Evolutionary conservation across 2,797 vertebrate genomes (phyloP).

Genomic region (Bucorvus abyssinicus): DNA sequence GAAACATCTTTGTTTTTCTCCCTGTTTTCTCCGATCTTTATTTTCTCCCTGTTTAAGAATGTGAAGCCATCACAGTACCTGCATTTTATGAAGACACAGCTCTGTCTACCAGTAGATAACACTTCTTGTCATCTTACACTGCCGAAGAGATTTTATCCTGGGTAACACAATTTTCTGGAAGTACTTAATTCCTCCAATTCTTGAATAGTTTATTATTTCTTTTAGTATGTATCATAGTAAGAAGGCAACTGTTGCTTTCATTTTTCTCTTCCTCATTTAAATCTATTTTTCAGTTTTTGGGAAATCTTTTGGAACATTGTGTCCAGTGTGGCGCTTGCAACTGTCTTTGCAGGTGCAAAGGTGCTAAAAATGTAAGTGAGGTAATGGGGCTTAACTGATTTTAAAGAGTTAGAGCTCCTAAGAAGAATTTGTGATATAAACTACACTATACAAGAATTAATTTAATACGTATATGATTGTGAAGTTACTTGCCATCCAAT

Average conservation of each 20-base stretch:
- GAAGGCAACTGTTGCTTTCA: neutral
- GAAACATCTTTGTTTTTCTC: neutral
- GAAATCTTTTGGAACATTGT: neutral
- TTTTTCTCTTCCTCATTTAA: neutral
- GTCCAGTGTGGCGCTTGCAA: neutral
- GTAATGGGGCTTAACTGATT: neutral
- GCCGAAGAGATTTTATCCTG: neutral
- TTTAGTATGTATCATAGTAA: neutral
- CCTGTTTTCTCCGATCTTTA: neutral
- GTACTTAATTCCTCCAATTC: neutral
- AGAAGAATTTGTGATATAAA: neutral
- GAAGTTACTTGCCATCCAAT: neutral
- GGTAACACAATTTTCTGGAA: neutral
- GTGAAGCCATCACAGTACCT: neutral
- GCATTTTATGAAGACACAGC: neutral
- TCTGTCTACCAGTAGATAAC: neutral
- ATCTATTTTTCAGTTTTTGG: neutral
- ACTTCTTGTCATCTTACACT: neutral
- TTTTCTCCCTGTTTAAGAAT: neutral
- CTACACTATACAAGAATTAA: neutral
- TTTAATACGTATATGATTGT: neutral
- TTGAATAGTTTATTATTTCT: neutral
- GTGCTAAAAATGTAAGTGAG: neutral
- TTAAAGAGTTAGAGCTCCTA: neutral
- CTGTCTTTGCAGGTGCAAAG: neutral